Conservation (phyloP, 2,888 invertebrate genomes). For the Actias luna region DNA sequence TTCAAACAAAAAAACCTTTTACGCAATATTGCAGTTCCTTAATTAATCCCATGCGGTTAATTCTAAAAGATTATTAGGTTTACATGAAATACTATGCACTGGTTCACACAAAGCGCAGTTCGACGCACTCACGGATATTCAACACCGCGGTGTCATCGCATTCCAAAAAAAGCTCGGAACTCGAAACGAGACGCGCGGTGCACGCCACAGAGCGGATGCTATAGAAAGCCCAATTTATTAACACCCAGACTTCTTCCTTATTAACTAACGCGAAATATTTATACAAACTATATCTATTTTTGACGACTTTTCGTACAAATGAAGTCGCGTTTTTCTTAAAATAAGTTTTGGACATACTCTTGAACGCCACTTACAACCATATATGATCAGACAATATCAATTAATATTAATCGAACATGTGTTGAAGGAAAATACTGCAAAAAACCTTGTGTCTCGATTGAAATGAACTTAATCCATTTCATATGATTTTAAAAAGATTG, state of each 20-base stretch:
- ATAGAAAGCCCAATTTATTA: constrained; percentile 18
- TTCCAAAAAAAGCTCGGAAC: constrained; percentile 14
- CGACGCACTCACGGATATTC: constrained; percentile 13
- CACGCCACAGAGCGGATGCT: constrained; percentile 12
- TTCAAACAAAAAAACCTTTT: too few species aligned
- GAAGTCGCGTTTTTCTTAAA: background rate
- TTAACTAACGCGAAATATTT: constrained; percentile 15
- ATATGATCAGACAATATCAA: too few species aligned
- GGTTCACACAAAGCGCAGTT: constrained; percentile 11
- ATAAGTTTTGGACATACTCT: background rate
- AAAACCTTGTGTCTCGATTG: too few species aligned
- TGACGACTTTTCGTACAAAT: background rate
- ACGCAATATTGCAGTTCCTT: background rate
- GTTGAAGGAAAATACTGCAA: too few species aligned
- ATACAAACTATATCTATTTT: background rate
- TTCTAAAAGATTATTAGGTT: background rate
- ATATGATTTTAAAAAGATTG: too few species aligned
- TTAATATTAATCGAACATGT: too few species aligned
- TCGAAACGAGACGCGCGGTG: constrained; percentile 3
- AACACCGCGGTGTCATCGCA: constrained; percentile 4
- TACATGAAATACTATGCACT: background rate
- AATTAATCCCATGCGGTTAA: background rate
- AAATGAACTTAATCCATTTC: too few species aligned
- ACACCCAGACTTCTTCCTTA: constrained; percentile 17
- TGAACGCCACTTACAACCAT: too few species aligned